Base-by-base conservation (phyloP, 1,140 invertebrate genomes). In the Solenopsis invicta region DNA sequence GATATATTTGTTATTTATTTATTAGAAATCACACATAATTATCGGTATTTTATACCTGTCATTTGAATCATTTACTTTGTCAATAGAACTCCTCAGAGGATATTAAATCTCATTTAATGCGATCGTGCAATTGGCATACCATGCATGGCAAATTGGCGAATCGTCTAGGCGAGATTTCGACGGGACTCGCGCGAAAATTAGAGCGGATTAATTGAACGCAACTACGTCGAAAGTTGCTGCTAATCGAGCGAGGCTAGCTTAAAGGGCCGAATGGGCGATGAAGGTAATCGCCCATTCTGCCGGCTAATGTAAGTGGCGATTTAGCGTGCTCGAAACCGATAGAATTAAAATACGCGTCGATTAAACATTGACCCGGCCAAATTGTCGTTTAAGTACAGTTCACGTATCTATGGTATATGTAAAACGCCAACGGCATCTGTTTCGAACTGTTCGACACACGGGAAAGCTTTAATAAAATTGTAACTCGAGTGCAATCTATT, bases 331-430 rank as follows among this genome's bases (percentile, higher is more conserved):
- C 62, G 81, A 24, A 76, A 88, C 76, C 76, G 81, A 90, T 88
- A 72, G 71, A 90, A 88, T 90, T 90, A 90, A 90, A 90, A 88
- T 88, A 90, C 89, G 71, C 52, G 76, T 86, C 71, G 72, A 64
- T 90, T 90, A 85, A 90, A 90, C 75, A 71, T 48, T 69, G 56
- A 34, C 13, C 24, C 59, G 41, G 41, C 50, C 69, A 90, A 90
- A 90, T 90, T 88, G 80, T 90, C 88, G 61, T 81, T 90, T 85
- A 88, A 90, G 56, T 88, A 85, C 62, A 88, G 56, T 24, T 41
- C 72, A 66, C 62, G 85, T 71, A 77, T 67, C 5, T 21, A 50
- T 18, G 50, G 74, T 86, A 37, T 50, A 34, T 52, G 29, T 52
- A 76, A 34, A 62, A 56, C 71, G 76, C 59, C 45, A 64, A 45